A percentile compares a stretch with the other conserved stretches of the same genome.
These are phyloP conservation scores for Typhlomys cinereus DNA, from an alignment of 2,113 vertebrate species.

Conservation along the genomic window DNA sequence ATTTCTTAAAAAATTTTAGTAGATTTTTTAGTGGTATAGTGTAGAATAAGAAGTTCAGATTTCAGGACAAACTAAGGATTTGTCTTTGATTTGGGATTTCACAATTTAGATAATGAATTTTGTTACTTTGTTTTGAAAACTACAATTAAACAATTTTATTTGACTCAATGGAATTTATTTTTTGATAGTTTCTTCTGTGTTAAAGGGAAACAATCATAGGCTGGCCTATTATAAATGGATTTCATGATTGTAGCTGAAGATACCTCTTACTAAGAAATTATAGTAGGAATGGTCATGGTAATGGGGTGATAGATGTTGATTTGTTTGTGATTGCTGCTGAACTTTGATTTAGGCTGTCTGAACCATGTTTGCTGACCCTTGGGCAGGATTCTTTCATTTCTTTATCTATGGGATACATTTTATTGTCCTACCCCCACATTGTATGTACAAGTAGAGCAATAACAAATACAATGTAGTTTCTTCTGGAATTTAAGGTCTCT, in stretches of 20 bases:
- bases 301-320: neutral
- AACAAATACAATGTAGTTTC: neutral
- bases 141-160: neutral
- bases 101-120: neutral
- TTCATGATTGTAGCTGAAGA: neutral
- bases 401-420: neutral
- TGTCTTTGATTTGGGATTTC: neutral
- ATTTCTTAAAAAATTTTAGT: neutral
- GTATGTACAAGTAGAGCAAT: neutral
- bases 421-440: neutral
- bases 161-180: neutral
- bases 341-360: neutral
- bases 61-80: neutral
- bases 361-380: neutral
- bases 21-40: neutral
- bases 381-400: neutral
- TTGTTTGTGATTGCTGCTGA: neutral
- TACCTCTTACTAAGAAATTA: neutral
- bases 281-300: neutral
- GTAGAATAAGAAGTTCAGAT: neutral
- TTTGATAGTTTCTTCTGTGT: neutral
- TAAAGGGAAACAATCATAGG: neutral
- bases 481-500: neutral
- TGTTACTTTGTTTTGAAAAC: slow-evolving; percentile 20
- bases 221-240: neutral